These are phyloP conservation scores for Hylaeus anthracinus DNA, from an alignment of 1,140 invertebrate genomes.

Conservation along the genomic window DNA sequence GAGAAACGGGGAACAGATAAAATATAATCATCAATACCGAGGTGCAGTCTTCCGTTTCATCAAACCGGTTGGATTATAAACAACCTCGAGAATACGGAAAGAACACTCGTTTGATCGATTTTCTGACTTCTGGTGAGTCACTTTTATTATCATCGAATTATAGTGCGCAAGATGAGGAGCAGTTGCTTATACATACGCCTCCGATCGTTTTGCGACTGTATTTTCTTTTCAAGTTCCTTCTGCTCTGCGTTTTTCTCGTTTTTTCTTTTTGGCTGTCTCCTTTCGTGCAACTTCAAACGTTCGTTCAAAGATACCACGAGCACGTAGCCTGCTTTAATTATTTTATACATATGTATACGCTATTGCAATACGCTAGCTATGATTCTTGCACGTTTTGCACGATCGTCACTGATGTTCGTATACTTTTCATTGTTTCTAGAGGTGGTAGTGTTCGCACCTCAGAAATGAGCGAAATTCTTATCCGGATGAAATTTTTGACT, in stretches of 20 bases:
- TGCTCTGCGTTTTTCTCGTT: background rate
- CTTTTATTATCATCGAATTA: conserved; percentile 7
- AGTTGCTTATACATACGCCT: background rate
- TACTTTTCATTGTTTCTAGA: background rate
- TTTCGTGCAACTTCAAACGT: background rate
- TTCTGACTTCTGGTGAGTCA: conserved; percentile 24
- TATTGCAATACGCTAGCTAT: background rate
- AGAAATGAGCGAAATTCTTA: too few species aligned
- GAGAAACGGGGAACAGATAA: conserved; percentile 3
- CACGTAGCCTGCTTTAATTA: background rate
- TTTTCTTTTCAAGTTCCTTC: background rate
- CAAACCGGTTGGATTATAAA: conserved; percentile 13
- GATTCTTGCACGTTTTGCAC: conserved; percentile 6
- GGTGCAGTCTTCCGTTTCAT: conserved; percentile 1
- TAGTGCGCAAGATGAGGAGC: background rate
- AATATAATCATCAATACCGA: conserved; percentile 17
- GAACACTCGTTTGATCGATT: conserved; percentile 14
- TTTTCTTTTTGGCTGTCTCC: background rate
- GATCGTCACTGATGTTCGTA: background rate
- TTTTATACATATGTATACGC: background rate
- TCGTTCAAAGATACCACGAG: background rate
- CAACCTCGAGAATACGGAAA: conserved; percentile 7
- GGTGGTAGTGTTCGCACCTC: background rate
- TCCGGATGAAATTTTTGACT: too few species aligned
- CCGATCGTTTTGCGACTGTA: background rate